These are phyloP conservation scores for Lophius piscatorius DNA, from an alignment of 2,113 vertebrate genomes.

Conservation along the genomic window DNA sequence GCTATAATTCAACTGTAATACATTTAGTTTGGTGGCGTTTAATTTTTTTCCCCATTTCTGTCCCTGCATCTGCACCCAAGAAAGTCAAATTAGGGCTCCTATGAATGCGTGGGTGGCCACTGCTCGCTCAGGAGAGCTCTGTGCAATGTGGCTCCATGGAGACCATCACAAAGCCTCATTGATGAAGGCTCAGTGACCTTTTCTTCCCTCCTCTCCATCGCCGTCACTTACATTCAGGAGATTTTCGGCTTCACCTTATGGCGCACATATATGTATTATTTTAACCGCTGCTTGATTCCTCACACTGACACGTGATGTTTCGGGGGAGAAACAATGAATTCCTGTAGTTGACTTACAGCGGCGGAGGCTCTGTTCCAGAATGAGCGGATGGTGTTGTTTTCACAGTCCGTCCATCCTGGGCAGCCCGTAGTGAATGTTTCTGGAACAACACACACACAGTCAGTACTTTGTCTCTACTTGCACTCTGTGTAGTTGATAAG, in stretches of 20 bases:
- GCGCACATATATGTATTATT: not conserved
- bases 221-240: slow-evolving; percentile 1
- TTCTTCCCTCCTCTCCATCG: slow-evolving; percentile 6
- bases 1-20: too few relatives aligned
- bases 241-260: not conserved
- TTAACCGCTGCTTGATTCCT: not conserved
- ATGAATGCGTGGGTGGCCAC: slow-evolving; percentile 38
- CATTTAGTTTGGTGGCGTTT: too few relatives aligned
- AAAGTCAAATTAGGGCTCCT: not conserved
- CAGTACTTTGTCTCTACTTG: not conserved
- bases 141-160: slow-evolving; percentile 58
- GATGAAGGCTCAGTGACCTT: slow-evolving; percentile 41
- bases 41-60: too few relatives aligned
- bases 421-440: slow-evolving; percentile 69
- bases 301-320: too few relatives aligned
- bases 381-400: slow-evolving; percentile 64
- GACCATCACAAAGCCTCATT: slow-evolving; percentile 70
- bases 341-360: slow-evolving; percentile 53
- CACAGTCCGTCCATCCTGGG: slow-evolving; percentile 55
- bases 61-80: not conserved
- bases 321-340: not conserved
- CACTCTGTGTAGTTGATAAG: not conserved
- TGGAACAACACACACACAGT: slow-evolving; percentile 36
- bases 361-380: slow-evolving; percentile 71
- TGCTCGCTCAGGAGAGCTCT: slow-evolving; percentile 33